Evolutionary conservation across 2,888 invertebrate species (phyloP).

Genomic region (Torymus tubicola): DNA sequence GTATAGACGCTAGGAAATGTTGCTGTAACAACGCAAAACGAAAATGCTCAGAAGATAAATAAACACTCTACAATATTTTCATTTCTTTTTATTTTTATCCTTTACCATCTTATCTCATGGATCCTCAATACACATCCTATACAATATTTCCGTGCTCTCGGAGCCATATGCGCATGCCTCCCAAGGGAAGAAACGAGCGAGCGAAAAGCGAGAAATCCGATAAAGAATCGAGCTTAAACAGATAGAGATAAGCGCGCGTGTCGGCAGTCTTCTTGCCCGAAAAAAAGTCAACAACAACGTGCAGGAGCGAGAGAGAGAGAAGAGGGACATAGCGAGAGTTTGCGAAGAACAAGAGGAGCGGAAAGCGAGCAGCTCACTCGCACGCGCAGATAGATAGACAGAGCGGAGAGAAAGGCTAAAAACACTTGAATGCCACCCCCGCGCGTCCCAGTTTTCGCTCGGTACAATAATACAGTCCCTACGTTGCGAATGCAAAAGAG

Average conservation of each 20-base stretch:
- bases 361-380: conserved; percentile 1
- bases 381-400: conserved; percentile 27
- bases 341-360: conserved; percentile 6
- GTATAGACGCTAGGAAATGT: no score
- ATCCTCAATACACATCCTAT: neutral
- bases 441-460: conserved; percentile 58
- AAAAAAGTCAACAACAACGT: conserved; percentile 1
- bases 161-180: neutral
- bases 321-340: neutral
- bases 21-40: no score
- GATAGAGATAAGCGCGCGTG: conserved; percentile 22
- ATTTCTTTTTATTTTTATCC: no score
- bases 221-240: neutral
- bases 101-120: no score
- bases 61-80: no score
- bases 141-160: neutral
- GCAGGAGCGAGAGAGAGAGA: neutral
- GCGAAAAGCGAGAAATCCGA: no score
- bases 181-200: no score
- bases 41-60: no score
- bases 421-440: conserved; percentile 60
- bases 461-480: conserved; percentile 56
- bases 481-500: conserved; percentile 21
- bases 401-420: conserved; percentile 40
- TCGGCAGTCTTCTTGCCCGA: neutral